A percentile compares a stretch with the other conserved stretches of the same genome.
Evolutionary conservation across 1,140 invertebrate species (phyloP).

Genomic region (Trachymyrmex cornetzi): DNA sequence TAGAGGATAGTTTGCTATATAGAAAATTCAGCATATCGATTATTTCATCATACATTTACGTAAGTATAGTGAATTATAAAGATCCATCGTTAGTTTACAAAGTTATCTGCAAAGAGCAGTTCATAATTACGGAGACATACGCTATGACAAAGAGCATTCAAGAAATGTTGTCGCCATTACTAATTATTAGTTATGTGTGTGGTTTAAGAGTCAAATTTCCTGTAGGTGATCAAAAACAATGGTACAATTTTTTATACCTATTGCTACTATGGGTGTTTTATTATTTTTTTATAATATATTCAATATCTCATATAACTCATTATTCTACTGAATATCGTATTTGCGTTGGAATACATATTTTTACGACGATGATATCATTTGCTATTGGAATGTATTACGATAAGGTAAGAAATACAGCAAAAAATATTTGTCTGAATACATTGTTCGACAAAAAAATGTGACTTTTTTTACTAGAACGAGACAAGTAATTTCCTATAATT

Average conservation of each 20-base stretch:
- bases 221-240: background rate
- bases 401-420: constrained; percentile 4
- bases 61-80: background rate
- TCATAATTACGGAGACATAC: background rate
- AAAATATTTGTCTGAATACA: background rate
- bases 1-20: background rate
- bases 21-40: constrained; percentile 9
- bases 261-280: constrained; percentile 1
- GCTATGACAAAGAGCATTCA: background rate
- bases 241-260: constrained; percentile 1
- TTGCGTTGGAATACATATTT: background rate
- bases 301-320: background rate
- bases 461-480: too few species aligned
- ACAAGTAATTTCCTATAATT: too few species aligned
- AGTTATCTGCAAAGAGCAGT: constrained; percentile 11
- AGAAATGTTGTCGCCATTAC: background rate
- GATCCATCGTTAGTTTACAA: background rate
- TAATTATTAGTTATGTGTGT: background rate
- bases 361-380: constrained; percentile 10
- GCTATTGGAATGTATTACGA: background rate
- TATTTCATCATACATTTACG: constrained; percentile 1
- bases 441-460: too few species aligned
- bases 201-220: constrained; percentile 12
- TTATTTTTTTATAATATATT: background rate
- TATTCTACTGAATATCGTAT: background rate